These are phyloP conservation scores for Sula dactylatra DNA, from an alignment of 2,113 vertebrate species.

Conservation along the genomic window DNA sequence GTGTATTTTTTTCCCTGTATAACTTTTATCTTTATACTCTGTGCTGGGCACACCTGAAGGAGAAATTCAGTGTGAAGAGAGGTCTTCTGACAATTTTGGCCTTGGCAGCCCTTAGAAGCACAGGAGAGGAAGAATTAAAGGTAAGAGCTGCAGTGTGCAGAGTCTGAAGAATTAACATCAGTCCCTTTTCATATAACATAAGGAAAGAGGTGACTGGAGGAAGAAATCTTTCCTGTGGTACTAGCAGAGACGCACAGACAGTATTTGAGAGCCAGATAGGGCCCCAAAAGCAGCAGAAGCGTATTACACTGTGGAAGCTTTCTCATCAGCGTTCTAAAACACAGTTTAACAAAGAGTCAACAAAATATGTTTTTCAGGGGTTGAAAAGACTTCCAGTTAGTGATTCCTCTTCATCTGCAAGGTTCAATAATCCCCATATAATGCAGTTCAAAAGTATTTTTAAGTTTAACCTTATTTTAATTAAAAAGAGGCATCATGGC, in stretches of 20 bases:
- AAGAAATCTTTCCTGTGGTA: neutral
- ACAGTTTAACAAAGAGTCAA: neutral
- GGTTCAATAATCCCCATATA: neutral
- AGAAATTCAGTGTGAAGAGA: slow-evolving; percentile 10
- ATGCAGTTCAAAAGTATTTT: neutral
- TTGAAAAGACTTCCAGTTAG: neutral
- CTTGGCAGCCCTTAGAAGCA: neutral
- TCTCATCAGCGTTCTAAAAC: neutral
- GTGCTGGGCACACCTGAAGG: neutral
- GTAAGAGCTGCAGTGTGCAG: neutral
- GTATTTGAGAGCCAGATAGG: neutral
- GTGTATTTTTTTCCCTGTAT: neutral
- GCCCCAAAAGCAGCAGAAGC: neutral
- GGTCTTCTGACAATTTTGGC: slow-evolving; percentile 17
- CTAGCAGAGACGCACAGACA: neutral
- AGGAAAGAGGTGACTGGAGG: neutral
- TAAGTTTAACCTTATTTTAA: neutral
- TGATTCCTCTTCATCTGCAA: neutral
- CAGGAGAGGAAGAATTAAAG: slow-evolving; percentile 6
- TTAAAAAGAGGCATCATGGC: neutral
- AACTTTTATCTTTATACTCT: neutral
- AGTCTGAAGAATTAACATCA: slow-evolving; percentile 17
- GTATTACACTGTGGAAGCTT: neutral
- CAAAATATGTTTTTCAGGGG: neutral
- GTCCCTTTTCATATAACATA: neutral